phyloP scores from a whole-genome alignment of 2,888 invertebrate species.

The Chelonus formosanus region DNA sequence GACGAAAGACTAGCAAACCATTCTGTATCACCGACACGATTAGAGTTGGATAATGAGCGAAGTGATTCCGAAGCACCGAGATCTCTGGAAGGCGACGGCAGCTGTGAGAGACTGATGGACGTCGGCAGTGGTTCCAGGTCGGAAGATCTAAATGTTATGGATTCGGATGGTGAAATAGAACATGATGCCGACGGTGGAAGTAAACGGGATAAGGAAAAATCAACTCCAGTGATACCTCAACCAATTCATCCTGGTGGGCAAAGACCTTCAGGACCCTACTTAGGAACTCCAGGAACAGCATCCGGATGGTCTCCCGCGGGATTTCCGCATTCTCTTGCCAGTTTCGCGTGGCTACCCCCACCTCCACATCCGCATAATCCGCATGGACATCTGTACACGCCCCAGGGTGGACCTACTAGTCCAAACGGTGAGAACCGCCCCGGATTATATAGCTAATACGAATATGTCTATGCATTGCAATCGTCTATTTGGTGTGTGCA shows the following conservation, averaged over 20 bases:
- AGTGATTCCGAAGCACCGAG: constrained; percentile 61
- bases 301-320: constrained; percentile 63
- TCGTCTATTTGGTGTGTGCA: background rate
- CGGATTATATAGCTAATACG: constrained; percentile 8
- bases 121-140: constrained; percentile 59
- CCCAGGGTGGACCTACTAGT: constrained; percentile 61
- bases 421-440: constrained; percentile 58
- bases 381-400: constrained; percentile 62
- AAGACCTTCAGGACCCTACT: constrained; percentile 69
- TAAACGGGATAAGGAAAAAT: constrained; percentile 58
- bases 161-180: constrained; percentile 59
- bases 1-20: constrained; percentile 51
- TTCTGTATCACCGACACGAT: constrained; percentile 56
- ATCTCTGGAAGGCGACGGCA: constrained; percentile 58
- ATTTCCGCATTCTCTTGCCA: constrained; percentile 67
- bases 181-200: constrained; percentile 50
- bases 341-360: constrained; percentile 74
- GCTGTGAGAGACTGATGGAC: constrained; percentile 58
- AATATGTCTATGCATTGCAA: background rate
- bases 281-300: constrained; percentile 67
- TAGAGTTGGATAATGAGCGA: constrained; percentile 55
- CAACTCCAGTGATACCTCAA: constrained; percentile 74
- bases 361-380: constrained; percentile 71
- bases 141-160: constrained; percentile 63
- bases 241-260: constrained; percentile 72